These are phyloP conservation scores for Haliaeetus leucogaster DNA, from an alignment of 2,113 vertebrate genomes.

Conservation along the genomic window DNA sequence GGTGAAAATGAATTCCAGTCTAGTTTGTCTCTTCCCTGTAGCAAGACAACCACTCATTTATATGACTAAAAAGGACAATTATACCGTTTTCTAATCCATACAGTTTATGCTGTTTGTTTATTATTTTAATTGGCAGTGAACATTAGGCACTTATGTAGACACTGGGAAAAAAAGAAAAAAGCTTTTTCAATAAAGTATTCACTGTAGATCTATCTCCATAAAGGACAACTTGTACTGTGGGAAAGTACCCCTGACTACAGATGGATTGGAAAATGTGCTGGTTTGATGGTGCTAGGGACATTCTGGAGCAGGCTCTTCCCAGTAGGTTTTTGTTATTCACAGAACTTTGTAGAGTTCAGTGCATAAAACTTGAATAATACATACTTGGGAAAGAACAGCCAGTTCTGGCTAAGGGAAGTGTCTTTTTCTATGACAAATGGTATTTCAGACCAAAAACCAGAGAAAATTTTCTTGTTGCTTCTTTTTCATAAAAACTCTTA, in stretches of 20 bases:
- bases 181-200: background rate
- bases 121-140: conserved; percentile 61
- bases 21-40: background rate
- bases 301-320: background rate
- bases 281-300: background rate
- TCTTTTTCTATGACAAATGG: background rate
- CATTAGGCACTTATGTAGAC: background rate
- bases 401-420: background rate
- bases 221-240: background rate
- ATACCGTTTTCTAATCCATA: conserved; percentile 3
- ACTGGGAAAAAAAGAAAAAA: background rate
- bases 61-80: conserved; percentile 27
- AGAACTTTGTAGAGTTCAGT: background rate
- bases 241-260: background rate
- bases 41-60: conserved; percentile 1
- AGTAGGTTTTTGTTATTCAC: background rate
- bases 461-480: background rate
- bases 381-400: background rate
- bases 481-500: background rate
- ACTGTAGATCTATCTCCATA: background rate
- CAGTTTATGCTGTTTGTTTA: conserved; percentile 41
- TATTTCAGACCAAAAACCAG: background rate
- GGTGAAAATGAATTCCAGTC: conserved; percentile 14
- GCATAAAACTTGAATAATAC: background rate
- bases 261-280: background rate